Evolutionary conservation across 2,888 invertebrate species (phyloP), one percentile per base, ranked within the genome.

Genomic region (Drosophila melanosoma): DNA sequence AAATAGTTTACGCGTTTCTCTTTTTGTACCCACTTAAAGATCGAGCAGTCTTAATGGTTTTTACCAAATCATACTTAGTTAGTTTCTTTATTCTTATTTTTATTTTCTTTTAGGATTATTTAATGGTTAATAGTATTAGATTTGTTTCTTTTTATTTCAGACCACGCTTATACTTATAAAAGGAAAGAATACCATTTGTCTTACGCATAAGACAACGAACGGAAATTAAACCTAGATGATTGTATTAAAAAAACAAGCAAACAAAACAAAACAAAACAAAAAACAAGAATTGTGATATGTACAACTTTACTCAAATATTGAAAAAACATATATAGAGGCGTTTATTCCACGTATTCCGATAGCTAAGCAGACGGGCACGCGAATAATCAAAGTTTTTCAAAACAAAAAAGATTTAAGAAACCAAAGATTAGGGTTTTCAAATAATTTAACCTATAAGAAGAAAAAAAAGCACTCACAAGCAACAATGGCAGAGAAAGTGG

Each of bases 401-500:
- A 61, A 49, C 26, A 29, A 38, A 12, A 58, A 54, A 64, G 49
- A 38, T 0, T 17, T n/a, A n/a, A n/a, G 1, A 71, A 82, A 79
- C 87, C 87, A 87, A 87, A 87, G 87, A 90, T 84, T 74, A 87
- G 87, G 74, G 66, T 69, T 80, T 73, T 82, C 67, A 85, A 71
- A 70, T 70, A 88, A 64, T 60, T 76, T 82, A 62, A 65, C 32
- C 51, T 17, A 35, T 83, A 76, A 67, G 62, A 65, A 59, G 48
- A 35, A 69, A 29, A 29, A 42, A 26, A 59, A 66, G 57, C 35
- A 53, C 59, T 32, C 15, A 68, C 36, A 61, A 81, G 51, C 48
- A 68, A 65, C 57, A 82, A 93, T 93, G 93, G 93, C 93, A 51
- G 93, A 93, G 65, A 91, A 93, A 87, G 80, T 92, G 42, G 93